Conservation (phyloP, 30 jellyfish, hydroid and myxozoan species). For the Cassiopea andromeda region DNA sequence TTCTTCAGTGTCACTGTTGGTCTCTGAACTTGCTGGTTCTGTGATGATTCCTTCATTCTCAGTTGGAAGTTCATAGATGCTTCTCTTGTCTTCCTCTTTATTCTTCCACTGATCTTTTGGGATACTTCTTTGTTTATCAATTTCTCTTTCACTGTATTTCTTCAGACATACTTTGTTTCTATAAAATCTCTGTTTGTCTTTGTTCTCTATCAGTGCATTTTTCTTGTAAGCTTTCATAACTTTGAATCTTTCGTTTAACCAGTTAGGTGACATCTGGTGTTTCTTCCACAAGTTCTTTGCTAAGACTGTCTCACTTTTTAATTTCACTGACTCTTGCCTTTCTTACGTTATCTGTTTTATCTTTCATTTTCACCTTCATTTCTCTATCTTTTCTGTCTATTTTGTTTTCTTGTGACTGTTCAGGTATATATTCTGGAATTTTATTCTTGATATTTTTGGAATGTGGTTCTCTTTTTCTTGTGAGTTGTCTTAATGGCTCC, state of each 20-base stretch:
- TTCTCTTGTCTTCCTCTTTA: no score
- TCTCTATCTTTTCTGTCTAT: conserved; percentile 20
- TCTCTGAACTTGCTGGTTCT: no score
- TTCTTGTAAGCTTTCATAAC: conserved; percentile 38
- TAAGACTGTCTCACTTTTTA: conserved; percentile 33
- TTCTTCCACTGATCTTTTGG: neutral
- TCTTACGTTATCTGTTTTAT: conserved; percentile 16
- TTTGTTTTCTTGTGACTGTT: conserved; percentile 37
- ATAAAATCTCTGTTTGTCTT: conserved; percentile 19
- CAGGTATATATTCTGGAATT: conserved; percentile 21
- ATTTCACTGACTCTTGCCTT: conserved; percentile 26
- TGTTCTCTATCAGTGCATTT: conserved; percentile 31
- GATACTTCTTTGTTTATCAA: neutral
- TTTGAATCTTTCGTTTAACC: conserved; percentile 41
- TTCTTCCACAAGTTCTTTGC: conserved; percentile 42
- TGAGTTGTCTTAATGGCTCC: neutral
- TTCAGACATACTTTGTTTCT: conserved; percentile 49
- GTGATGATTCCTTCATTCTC: no score
- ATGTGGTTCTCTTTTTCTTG: no score
- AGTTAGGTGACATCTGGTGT: conserved; percentile 30
- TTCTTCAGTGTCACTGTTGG: no score
- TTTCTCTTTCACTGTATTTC: conserved; percentile 32
- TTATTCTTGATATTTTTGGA: conserved; percentile 2
- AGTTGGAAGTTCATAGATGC: no score
- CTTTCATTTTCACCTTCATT: conserved; percentile 25